Percentiles rank a stretch among this genome's conserved stretches.
phyloP scores from a whole-genome alignment of 2,888 invertebrate species.

The Sialis lutaria region DNA sequence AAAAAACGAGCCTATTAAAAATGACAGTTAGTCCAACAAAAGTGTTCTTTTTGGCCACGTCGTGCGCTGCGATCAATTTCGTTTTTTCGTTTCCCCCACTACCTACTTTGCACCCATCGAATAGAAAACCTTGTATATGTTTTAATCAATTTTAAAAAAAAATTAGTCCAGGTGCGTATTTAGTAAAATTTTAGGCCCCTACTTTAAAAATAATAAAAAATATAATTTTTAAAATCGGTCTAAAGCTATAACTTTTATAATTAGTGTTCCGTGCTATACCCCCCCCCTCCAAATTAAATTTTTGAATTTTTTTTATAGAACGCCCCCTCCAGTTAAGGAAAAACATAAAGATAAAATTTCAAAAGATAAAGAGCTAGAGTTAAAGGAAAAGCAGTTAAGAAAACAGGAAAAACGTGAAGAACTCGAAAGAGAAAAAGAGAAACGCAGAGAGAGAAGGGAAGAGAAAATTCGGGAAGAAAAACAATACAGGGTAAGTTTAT shows the following conservation, averaged over 20 bases:
- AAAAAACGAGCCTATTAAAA: too few species aligned
- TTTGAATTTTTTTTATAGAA: background rate
- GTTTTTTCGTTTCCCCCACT: too few species aligned
- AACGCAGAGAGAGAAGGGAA: constrained; percentile 35
- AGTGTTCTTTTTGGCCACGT: too few species aligned
- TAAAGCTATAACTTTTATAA: too few species aligned
- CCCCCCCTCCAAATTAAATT: too few species aligned
- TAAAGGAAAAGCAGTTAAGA: constrained; percentile 29
- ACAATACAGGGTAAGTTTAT: constrained; percentile 20
- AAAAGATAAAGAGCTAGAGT: constrained; percentile 21
- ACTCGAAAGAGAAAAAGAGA: constrained; percentile 35
- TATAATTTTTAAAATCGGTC: too few species aligned
- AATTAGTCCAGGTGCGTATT: background rate
- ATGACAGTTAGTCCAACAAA: too few species aligned
- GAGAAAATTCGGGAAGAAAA: constrained; percentile 24
- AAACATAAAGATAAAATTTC: constrained; percentile 19
- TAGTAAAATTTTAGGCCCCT: background rate
- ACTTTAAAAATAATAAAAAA: too few species aligned
- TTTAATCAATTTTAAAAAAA: background rate
- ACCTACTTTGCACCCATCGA: too few species aligned
- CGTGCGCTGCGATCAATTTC: too few species aligned
- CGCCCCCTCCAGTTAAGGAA: constrained; percentile 14
- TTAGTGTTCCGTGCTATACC: too few species aligned
- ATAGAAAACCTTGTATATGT: too few species aligned
- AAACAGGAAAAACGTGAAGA: constrained; percentile 35